Conservation (phyloP, 1,140 invertebrate genomes). For the Dinoponera quadriceps region DNA sequence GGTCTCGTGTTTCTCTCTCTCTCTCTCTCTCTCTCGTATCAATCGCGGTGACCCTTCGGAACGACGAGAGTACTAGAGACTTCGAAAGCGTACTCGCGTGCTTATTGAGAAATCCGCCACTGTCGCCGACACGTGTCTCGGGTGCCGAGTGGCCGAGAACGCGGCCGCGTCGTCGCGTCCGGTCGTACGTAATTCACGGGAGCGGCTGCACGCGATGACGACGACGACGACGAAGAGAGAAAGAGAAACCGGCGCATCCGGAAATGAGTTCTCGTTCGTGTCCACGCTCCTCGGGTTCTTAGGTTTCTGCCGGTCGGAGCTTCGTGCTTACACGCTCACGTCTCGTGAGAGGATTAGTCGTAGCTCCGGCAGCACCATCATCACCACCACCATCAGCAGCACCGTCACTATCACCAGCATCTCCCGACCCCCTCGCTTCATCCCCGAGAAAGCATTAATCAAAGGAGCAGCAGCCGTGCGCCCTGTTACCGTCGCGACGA, state of each 20-base stretch:
- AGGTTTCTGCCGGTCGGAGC: conserved; percentile 68
- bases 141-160: conserved; percentile 25
- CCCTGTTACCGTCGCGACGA: conserved; percentile 77
- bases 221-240: conserved; percentile 41
- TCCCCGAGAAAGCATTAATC: conserved; percentile 80
- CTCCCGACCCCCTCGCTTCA: conserved; percentile 44
- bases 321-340: conserved; percentile 55
- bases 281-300: conserved; percentile 75
- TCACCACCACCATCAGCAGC: background rate
- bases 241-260: conserved; percentile 64
- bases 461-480: conserved; percentile 77
- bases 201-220: conserved; percentile 4
- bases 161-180: conserved; percentile 40
- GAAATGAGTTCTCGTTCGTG: conserved; percentile 82
- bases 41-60: background rate
- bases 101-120: conserved; percentile 19
- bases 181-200: conserved; percentile 67
- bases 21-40: background rate
- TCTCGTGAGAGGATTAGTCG: conserved; percentile 72
- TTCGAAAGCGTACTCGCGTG: background rate
- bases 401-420: background rate
- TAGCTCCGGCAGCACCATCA: conserved; percentile 58
- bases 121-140: conserved; percentile 23
- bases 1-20: background rate
- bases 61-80: no score